Percentiles rank a stretch among this genome's conserved stretches.
These are phyloP conservation scores for Celastrina argiolus DNA, from an alignment of 2,888 invertebrate genomes.

Conservation along the genomic window DNA sequence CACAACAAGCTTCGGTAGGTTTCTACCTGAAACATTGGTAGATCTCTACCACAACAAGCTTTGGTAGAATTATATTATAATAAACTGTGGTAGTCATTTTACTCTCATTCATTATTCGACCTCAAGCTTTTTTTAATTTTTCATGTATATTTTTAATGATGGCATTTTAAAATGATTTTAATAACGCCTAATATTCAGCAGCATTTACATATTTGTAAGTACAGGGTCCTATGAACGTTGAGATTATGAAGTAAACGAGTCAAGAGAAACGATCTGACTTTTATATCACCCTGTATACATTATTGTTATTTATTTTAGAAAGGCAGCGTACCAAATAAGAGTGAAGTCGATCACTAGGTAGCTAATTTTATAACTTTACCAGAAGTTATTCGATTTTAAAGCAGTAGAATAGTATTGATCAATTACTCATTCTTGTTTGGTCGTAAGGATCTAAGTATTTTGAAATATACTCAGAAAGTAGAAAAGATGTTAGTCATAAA, in stretches of 20 bases:
- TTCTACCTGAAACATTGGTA: not conserved
- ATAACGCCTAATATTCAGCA: not conserved
- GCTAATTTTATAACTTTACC: not conserved
- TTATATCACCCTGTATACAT: not conserved
- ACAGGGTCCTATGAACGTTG: not conserved
- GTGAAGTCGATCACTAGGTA: not conserved
- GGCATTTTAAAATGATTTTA: not conserved
- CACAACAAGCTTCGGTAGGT: not conserved
- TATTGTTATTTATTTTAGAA: not conserved
- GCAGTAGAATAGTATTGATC: not conserved
- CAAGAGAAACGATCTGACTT: not conserved
- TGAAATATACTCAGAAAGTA: not conserved
- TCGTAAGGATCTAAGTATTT: not conserved
- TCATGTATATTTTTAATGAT: not conserved
- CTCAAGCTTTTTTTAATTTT: not conserved
- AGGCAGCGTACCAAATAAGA: not conserved
- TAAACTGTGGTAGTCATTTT: not conserved
- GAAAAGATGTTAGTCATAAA: not conserved
- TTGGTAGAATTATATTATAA: not conserved
- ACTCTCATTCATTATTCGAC: not conserved
- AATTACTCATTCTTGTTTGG: not conserved
- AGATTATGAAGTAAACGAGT: not conserved
- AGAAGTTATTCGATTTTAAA: not conserved
- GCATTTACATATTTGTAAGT: not conserved
- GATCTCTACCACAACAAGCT: not conserved